Evolutionary conservation across 92 coral and sea anemone genomes (phyloP).

Genomic region (Porites divaricata): DNA sequence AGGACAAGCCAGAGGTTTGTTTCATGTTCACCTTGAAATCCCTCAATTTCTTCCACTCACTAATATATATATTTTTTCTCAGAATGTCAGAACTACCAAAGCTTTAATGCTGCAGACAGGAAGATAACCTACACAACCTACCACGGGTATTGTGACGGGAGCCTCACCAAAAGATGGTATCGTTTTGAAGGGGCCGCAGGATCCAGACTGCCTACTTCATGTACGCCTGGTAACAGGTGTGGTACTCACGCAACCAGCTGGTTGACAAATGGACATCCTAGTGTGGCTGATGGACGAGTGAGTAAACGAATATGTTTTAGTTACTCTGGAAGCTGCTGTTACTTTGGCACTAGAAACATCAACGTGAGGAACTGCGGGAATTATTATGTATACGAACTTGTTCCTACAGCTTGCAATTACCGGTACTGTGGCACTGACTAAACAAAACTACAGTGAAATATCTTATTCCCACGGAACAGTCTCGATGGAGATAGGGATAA

Average conservation of each 20-base stretch:
- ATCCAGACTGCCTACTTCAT: background rate
- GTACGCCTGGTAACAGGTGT: background rate
- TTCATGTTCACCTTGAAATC: no score
- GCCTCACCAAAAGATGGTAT: background rate
- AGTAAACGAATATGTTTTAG: background rate
- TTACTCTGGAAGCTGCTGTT: background rate
- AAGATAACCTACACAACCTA: no score
- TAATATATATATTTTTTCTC: no score
- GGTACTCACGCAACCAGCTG: background rate
- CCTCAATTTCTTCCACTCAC: no score
- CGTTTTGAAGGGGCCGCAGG: conserved; percentile 17
- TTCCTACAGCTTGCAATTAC: background rate
- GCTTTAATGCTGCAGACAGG: no score
- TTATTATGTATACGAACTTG: background rate
- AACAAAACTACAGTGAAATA: no score
- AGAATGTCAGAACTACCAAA: no score
- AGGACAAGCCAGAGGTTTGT: no score
- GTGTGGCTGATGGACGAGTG: conserved; percentile 1
- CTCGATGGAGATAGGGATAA: no score
- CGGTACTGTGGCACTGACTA: conserved; percentile 13
- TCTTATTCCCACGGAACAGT: no score
- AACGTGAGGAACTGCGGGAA: background rate
- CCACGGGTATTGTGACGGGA: background rate
- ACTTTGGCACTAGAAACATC: background rate
- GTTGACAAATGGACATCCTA: background rate